Base-by-base conservation (phyloP, 2,797 vertebrate species). In the Peromyscus melanophrys region DNA sequence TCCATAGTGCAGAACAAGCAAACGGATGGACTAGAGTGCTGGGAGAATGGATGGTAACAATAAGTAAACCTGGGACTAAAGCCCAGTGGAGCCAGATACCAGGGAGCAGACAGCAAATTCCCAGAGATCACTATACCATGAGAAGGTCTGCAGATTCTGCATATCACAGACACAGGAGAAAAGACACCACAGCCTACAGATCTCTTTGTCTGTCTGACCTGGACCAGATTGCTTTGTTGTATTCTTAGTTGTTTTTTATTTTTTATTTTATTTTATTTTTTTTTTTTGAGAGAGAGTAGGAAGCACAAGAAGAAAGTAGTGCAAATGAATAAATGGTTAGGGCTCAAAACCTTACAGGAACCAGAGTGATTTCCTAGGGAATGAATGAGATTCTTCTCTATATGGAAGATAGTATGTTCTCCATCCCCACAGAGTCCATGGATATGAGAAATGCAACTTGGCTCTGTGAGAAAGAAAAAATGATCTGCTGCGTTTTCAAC, bases 71-170 rank as follows among this genome's bases (percentile, higher is more conserved):
- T 4, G 23, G 80, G 31, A 49, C 1, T 9, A 65, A 86, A 77
- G 63, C n/a, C 65, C 57, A 67, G 1, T 40, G 29, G 43, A 0
- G 6, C 57, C 67, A 93, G 10, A 67, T 80, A 63, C n/a, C 29
- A 31, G 80, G 21, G 11, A 57, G 37, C 10, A 55, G 27, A 84
- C 12, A 49, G 21, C 6, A 73, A 87, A 27, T 52, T 52, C 6
- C 8, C 55, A 37, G 61, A 90, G 76, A 23, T 91, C 81, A 78
- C 23, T 52, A 11, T 69, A 49, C 34, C 43, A 2, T 25, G 40
- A 97, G 69, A 67, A 80, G 61, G 52, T 89, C 55, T 76, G 80
- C n/a, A 94, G 34, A 77, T 84, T 90, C 8, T 80, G 2, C 46
- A 31, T 37, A 43, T 43, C 31, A 9, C 61, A 87, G 76, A 96